Conservation (phyloP, 2,113 vertebrate genomes). For the Sciurus niger region DNA sequence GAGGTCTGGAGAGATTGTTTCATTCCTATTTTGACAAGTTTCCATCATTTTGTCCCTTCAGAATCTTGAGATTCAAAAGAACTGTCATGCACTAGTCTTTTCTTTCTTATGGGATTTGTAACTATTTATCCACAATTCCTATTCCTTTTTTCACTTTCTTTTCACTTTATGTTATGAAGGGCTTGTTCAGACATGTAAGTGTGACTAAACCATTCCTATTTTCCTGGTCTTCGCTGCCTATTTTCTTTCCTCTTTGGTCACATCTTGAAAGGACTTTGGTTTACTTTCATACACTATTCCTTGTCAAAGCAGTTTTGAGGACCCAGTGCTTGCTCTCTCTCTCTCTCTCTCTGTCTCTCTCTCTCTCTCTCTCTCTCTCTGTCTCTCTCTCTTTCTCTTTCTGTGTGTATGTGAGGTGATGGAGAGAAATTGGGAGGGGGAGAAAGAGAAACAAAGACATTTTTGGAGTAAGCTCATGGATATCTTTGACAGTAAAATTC, state of each 20-base stretch:
- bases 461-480: neutral
- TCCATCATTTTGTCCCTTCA: neutral
- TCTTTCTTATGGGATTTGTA: neutral
- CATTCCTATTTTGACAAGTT: neutral
- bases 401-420: neutral
- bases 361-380: too few species aligned
- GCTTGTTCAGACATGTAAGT: neutral
- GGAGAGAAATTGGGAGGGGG: neutral
- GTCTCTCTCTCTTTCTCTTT: neutral
- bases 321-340: too few species aligned
- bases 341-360: too few species aligned
- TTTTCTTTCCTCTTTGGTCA: neutral
- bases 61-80: neutral
- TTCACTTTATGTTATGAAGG: neutral
- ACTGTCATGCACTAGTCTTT: neutral
- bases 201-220: neutral
- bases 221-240: neutral
- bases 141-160: neutral
- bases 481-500: neutral
- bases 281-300: neutral
- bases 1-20: neutral
- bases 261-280: neutral
- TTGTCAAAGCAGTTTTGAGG: neutral
- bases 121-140: neutral
- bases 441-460: neutral